Conservation (phyloP, 1,140 invertebrate species). For the Zaprionus ghesquierei region DNA sequence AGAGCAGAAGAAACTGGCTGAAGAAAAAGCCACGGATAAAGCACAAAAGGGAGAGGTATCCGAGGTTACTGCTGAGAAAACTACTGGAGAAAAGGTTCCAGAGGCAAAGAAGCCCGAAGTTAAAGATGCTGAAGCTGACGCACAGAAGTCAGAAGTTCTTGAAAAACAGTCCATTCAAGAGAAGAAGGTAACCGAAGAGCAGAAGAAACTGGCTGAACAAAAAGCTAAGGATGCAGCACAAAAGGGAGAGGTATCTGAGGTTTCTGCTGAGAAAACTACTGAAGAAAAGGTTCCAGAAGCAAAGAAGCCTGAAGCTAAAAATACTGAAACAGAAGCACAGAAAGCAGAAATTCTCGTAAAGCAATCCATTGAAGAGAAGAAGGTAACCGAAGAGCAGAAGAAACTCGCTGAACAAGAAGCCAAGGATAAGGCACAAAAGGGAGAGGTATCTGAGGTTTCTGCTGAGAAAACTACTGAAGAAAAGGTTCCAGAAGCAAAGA, state of each 20-base stretch:
- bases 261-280: neutral
- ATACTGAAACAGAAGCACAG: neutral
- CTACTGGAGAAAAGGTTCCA: conserved; percentile 2
- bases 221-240: neutral
- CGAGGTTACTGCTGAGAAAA: conserved; percentile 20
- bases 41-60: conserved; percentile 39
- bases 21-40: neutral
- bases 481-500: no score
- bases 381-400: neutral
- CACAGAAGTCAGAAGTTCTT: conserved; percentile 37
- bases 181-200: neutral
- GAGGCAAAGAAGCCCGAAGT: neutral
- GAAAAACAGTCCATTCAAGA: conserved; percentile 27
- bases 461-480: no score
- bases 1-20: conserved; percentile 20
- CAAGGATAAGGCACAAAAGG: no score
- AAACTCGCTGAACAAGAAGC: no score
- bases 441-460: no score
- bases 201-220: conserved; percentile 13
- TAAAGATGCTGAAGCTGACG: conserved; percentile 16
- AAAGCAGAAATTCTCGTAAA: neutral
- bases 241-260: conserved; percentile 37
- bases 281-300: neutral
- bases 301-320: neutral
- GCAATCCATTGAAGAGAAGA: neutral